These are phyloP conservation scores for Nasua narica DNA, from an alignment of 2,797 vertebrate species.

Conservation along the genomic window DNA sequence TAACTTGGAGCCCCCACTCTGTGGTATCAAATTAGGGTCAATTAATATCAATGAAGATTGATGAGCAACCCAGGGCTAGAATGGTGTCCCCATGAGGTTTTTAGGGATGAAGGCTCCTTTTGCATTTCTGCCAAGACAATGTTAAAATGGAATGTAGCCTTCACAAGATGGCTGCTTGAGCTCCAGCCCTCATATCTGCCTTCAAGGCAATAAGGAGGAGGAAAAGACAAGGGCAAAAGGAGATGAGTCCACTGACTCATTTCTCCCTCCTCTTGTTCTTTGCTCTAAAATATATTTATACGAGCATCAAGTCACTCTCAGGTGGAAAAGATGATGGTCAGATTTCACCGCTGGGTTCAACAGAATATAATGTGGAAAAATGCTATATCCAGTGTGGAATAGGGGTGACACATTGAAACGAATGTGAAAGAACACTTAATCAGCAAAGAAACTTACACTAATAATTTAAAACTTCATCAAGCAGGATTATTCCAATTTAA, in stretches of 20 bases:
- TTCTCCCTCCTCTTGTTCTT: background rate
- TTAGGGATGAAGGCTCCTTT: background rate
- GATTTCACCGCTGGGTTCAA: conserved; percentile 64
- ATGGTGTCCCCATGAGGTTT: background rate
- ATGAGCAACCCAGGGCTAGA: background rate
- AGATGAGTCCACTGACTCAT: background rate
- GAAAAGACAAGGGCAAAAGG: background rate
- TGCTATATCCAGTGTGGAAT: conserved; percentile 33
- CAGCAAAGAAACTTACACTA: conserved; percentile 20
- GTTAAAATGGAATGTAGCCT: background rate
- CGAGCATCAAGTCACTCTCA: conserved; percentile 37
- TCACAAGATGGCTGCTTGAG: background rate
- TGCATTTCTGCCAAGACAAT: background rate
- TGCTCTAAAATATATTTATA: conserved; percentile 49
- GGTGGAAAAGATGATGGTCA: conserved; percentile 29
- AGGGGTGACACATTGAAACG: conserved; percentile 73
- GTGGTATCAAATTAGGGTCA: background rate
- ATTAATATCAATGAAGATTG: background rate
- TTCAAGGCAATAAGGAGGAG: background rate
- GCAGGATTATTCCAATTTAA: conserved; percentile 62
- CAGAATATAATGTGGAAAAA: conserved; percentile 50
- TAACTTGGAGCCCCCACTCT: background rate
- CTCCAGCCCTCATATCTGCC: background rate
- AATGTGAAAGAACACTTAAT: conserved; percentile 41
- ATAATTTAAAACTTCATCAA: conserved; percentile 62